Evolutionary conservation across 2,888 invertebrate species (phyloP).

Genomic region (Acronicta leporina): DNA sequence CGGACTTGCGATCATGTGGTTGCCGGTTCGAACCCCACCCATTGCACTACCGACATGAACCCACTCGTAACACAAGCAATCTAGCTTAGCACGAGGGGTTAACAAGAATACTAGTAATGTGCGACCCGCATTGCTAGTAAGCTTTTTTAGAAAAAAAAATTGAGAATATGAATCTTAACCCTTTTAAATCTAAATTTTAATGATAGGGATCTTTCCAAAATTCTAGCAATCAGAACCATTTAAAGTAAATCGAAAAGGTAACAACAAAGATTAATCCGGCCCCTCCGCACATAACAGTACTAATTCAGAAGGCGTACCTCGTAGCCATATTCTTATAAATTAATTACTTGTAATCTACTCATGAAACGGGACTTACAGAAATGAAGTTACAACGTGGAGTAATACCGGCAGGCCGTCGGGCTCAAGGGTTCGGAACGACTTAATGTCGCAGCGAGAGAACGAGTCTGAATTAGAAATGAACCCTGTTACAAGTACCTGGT

Average conservation of each 20-base stretch:
- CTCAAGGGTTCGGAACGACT: slow-evolving; percentile 83
- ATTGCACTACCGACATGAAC: too few relatives aligned
- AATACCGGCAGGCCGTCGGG: slow-evolving; percentile 52
- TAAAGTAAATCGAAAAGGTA: slow-evolving; percentile 51
- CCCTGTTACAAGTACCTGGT: slow-evolving; percentile 73
- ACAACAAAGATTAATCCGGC: slow-evolving; percentile 60
- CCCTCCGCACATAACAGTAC: slow-evolving; percentile 75
- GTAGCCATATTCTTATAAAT: slow-evolving; percentile 88
- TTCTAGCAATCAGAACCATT: slow-evolving; percentile 24
- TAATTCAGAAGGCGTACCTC: slow-evolving; percentile 77
- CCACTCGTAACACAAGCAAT: too few relatives aligned
- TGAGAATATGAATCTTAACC: background rate
- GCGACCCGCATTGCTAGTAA: too few relatives aligned
- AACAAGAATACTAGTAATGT: too few relatives aligned
- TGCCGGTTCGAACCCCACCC: too few relatives aligned
- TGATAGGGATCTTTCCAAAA: slow-evolving; percentile 10
- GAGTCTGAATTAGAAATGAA: slow-evolving; percentile 87
- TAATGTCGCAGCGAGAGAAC: slow-evolving; percentile 80
- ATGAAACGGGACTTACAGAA: slow-evolving; percentile 86
- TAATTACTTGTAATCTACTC: slow-evolving; percentile 89
- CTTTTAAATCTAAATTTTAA: background rate
- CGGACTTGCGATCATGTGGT: too few relatives aligned
- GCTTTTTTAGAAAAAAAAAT: too few relatives aligned
- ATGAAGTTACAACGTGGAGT: slow-evolving; percentile 84
- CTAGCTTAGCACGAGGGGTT: too few relatives aligned